Evolutionary conservation across 92 coral and sea anemone genomes (phyloP), one percentile per base, ranked within the genome.

Genomic region (Pocillopora grandis): DNA sequence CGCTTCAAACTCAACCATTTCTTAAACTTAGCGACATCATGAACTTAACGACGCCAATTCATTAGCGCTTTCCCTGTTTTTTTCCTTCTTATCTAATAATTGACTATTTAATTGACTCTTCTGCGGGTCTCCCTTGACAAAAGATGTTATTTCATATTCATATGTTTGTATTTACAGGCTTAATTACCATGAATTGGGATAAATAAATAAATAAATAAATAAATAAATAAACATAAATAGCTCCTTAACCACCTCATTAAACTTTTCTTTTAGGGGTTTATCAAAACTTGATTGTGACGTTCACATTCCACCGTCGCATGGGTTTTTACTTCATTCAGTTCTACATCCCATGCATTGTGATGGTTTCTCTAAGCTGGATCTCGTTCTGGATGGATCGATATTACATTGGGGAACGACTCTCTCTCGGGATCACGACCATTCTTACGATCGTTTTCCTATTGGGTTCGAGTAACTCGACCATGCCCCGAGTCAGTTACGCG

Each of bases 401-500:
- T 75, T 93, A 94, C 92, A 96, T 96, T 85, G 99, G 99, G 31
- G 99, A 96, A 76, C 92, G 98, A 83, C 90, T 96, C 52, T 94
- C 99, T 1, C 95, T 96, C 86, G 99, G 99, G 62, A 92, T 96
- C 60, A 96, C 99, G 59, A 96, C 99, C 17, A 93, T 96, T 61
- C 98, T 96, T 15, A 96, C 99, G 88, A 96, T 96, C 13, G 99
- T 96, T 49, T 96, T 96, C 78, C 85, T 96, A 72, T 98, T 96
- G 48, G 98, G 99, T 63, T 94, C 99, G 76, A 94, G 98, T 75
- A 96, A 96, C 89, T 87, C 99, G 71, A 90, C 99, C 68, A 94
- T 96, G 98, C 99, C 99, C 62, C 96, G 99, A 31, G 99, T 96
- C 79, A 94, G 98, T 81, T 96, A 96, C 86, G 99, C 99, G 60